Conservation (phyloP, 2,797 vertebrate species). For the Myripristis murdjan region DNA sequence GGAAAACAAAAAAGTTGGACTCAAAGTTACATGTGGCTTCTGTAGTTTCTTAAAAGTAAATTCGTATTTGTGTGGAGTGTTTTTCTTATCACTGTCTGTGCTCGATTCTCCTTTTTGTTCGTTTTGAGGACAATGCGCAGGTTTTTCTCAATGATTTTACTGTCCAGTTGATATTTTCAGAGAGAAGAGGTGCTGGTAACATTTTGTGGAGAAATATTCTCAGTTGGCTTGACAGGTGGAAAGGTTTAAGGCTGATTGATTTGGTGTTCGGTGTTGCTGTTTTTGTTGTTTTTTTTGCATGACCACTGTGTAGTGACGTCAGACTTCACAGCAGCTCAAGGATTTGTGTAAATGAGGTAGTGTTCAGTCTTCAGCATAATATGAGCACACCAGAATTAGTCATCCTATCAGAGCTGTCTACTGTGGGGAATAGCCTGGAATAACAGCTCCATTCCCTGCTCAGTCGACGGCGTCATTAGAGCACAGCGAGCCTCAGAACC, state of each 20-base stretch:
- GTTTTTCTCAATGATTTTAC: too few species aligned
- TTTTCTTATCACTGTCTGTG: neutral
- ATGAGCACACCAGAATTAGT: constrained; percentile 49
- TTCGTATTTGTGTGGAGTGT: too few species aligned
- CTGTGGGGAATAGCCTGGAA: constrained; percentile 66
- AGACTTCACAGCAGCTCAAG: constrained; percentile 16
- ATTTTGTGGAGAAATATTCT: neutral
- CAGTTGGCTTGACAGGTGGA: constrained; percentile 1
- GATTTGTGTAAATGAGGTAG: constrained; percentile 18
- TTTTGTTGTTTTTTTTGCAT: constrained; percentile 13
- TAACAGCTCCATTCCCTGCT: constrained; percentile 60
- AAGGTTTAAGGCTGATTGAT: neutral
- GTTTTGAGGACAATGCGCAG: too few species aligned
- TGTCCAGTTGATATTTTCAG: neutral
- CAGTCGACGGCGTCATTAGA: constrained; percentile 62
- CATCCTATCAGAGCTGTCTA: constrained; percentile 43
- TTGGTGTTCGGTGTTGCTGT: too few species aligned
- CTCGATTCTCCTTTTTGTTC: neutral
- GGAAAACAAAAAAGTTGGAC: too few species aligned
- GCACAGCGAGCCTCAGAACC: constrained; percentile 59
- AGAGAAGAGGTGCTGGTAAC: neutral
- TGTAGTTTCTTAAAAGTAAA: too few species aligned
- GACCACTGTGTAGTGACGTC: constrained; percentile 13
- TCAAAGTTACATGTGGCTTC: too few species aligned
- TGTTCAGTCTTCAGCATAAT: constrained; percentile 31